Evolutionary conservation across 2,888 invertebrate species (phyloP).

Genomic region (Pseudococcus jackbeardsleyi): DNA sequence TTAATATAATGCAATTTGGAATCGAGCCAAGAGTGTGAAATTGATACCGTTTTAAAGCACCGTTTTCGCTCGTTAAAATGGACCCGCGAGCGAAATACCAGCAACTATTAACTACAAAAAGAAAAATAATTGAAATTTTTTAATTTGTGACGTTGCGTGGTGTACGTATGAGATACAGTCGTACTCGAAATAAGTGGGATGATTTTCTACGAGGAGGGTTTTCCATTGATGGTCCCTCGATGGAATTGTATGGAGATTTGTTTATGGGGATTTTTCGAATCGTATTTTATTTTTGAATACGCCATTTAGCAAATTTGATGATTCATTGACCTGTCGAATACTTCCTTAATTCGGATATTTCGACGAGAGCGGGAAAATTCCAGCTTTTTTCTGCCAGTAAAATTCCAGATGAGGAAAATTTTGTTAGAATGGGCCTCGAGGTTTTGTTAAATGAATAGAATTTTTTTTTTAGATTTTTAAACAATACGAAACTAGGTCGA

Average conservation of each 20-base stretch:
- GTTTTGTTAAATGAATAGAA: too few species aligned
- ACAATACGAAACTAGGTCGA: too few species aligned
- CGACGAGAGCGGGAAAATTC: too few species aligned
- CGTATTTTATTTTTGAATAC: too few species aligned
- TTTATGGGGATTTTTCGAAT: neutral
- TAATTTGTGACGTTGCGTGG: conserved; percentile 40
- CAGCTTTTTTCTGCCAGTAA: too few species aligned
- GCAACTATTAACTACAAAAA: conserved; percentile 27
- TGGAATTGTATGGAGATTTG: neutral
- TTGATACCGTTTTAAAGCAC: conserved; percentile 51
- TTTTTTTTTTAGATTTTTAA: too few species aligned
- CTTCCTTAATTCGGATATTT: too few species aligned
- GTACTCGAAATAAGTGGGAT: neutral
- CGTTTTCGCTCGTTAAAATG: conserved; percentile 51
- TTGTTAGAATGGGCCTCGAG: too few species aligned
- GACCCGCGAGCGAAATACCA: conserved; percentile 21
- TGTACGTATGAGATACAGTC: neutral
- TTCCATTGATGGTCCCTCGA: too few species aligned
- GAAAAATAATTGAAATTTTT: conserved; percentile 46
- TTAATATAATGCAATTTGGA: conserved; percentile 54
- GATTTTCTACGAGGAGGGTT: neutral
- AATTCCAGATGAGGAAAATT: too few species aligned
- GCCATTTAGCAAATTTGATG: too few species aligned
- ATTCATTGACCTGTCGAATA: too few species aligned
- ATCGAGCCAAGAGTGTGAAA: conserved; percentile 49